Percentiles rank a stretch among this genome's conserved stretches.
phyloP scores from a whole-genome alignment of 2,888 invertebrate genomes.

The Acanthoscelides obtectus region DNA sequence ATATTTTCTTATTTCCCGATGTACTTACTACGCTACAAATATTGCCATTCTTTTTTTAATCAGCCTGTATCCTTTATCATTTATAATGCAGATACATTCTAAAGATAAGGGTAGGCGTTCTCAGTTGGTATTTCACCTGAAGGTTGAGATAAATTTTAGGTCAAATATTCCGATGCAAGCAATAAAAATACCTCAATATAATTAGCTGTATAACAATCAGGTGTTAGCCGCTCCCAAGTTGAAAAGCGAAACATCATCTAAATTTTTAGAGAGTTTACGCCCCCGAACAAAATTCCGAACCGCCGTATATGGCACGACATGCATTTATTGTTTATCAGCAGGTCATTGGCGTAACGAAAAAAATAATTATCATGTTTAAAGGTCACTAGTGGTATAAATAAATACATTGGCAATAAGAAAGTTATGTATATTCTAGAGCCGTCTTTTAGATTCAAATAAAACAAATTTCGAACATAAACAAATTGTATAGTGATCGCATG shows the following conservation, averaged over 20 bases:
- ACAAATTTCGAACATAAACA: no score
- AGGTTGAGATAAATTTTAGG: background rate
- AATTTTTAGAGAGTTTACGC: background rate
- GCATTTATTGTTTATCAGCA: background rate
- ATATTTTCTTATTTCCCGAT: no score
- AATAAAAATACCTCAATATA: background rate
- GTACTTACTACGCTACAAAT: no score
- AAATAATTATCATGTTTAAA: background rate
- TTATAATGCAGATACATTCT: background rate
- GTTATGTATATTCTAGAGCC: no score
- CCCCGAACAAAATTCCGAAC: background rate
- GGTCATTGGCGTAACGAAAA: background rate
- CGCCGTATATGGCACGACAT: background rate
- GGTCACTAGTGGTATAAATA: no score
- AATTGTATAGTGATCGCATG: no score
- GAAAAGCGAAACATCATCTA: background rate
- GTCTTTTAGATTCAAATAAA: no score
- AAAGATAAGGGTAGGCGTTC: background rate
- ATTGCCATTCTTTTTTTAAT: no score
- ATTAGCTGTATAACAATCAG: background rate
- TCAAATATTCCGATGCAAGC: background rate
- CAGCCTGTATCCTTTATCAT: background rate
- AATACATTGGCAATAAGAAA: no score
- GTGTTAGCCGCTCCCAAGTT: background rate
- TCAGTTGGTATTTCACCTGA: background rate